Conservation (phyloP, 2,888 invertebrate species). For the Adelphocoris suturalis region DNA sequence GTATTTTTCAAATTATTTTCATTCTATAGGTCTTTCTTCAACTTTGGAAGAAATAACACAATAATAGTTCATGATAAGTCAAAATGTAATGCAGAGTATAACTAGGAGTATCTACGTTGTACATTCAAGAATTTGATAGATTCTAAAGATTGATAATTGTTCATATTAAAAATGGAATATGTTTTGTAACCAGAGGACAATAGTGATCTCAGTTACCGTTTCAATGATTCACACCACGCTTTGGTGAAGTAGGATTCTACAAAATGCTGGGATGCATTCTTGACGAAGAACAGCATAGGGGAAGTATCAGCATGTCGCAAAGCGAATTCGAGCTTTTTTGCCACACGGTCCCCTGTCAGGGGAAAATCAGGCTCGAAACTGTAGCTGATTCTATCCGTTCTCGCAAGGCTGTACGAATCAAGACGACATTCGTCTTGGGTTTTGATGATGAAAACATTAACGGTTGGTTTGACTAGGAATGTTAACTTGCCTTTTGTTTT, state of each 20-base stretch:
- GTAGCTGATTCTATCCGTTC: background rate
- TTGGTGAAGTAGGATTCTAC: background rate
- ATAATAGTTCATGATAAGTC: too few species aligned
- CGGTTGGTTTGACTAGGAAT: background rate
- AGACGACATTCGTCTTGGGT: background rate
- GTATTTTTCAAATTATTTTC: too few species aligned
- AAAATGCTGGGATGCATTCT: background rate
- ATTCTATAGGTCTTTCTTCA: too few species aligned
- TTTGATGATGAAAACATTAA: background rate
- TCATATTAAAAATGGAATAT: too few species aligned
- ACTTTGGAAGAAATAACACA: too few species aligned
- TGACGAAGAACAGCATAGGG: background rate
- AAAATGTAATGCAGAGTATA: too few species aligned
- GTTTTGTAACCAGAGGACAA: too few species aligned
- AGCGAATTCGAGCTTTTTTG: background rate
- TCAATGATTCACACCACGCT: conserved; percentile 9
- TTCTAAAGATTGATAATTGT: too few species aligned
- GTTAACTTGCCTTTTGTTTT: background rate
- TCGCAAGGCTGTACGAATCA: background rate
- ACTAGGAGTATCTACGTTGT: too few species aligned
- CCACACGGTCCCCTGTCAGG: background rate
- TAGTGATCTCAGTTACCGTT: background rate
- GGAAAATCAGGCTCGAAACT: background rate
- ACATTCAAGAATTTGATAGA: too few species aligned
- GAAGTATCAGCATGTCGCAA: background rate